Evolutionary conservation across 2,113 vertebrate genomes (phyloP).

Genomic region (Alligator mississippiensis): DNA sequence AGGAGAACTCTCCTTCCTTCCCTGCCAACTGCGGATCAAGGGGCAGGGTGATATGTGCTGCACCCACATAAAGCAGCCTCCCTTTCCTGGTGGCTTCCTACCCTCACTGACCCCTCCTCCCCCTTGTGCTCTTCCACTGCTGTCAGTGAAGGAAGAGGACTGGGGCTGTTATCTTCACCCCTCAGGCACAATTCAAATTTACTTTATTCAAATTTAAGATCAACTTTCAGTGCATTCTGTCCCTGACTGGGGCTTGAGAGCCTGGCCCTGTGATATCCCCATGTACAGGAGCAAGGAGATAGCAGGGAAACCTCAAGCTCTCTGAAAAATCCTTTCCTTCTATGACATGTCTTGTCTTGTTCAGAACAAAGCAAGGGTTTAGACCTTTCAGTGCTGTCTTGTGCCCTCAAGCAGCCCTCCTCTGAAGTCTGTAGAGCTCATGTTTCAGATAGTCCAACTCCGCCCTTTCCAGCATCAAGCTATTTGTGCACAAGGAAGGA

Average conservation of each 20-base stretch:
- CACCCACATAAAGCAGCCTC: background rate
- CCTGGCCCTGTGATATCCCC: background rate
- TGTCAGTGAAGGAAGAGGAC: background rate
- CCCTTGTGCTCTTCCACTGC: background rate
- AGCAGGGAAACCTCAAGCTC: background rate
- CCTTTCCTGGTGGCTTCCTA: background rate
- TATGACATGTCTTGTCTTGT: background rate
- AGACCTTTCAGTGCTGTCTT: background rate
- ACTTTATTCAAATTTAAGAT: constrained; percentile 68
- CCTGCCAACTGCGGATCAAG: background rate
- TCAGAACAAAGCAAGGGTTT: background rate
- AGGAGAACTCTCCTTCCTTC: too few species aligned
- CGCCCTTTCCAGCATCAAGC: background rate
- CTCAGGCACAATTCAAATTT: constrained; percentile 66
- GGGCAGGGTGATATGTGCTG: background rate
- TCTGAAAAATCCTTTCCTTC: background rate
- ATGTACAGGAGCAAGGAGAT: background rate
- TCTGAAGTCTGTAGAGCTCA: background rate
- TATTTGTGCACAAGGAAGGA: background rate
- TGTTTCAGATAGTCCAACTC: background rate
- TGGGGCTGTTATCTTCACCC: constrained; percentile 26
- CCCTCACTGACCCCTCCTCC: background rate
- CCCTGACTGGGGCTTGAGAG: constrained; percentile 12
- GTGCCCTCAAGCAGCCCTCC: background rate
- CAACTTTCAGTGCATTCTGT: constrained; percentile 57